Evolutionary conservation across 1,140 invertebrate genomes (phyloP), one percentile per base, ranked within the genome.

Genomic region (Hycleus phaleratus): DNA sequence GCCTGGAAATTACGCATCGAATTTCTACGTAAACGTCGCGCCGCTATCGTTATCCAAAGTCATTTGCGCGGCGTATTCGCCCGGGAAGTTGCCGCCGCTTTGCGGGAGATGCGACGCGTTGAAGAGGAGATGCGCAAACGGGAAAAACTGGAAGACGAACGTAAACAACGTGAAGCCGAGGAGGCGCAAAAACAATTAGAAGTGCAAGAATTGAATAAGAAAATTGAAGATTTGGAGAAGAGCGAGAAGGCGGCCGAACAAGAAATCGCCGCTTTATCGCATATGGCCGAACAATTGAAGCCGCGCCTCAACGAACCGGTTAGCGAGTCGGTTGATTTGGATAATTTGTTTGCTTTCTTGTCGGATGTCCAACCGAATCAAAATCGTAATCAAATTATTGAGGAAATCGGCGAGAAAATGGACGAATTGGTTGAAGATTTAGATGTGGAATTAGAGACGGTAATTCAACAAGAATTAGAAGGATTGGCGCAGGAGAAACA

Each of bases 271-370:
- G 85, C 83, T 1, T 69, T 91, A 26, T 82, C 85, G 3, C 81
- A 87, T 59, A 85, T 90, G 77, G 86, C 88, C 0, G 85, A 89
- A 69, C 84, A 88, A 59, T 75, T 88, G 59, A 88, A 87, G 71
- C 79, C 79, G 2, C 84, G 82, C 43, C 75, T 83, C 60, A 73
- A 74, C 0, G 78, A 81, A 42, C 77, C 54, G 59, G 77, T 50
- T 69, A 71, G 63, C 64, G 73, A 80, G 42, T 88, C 89, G 0
- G 86, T 95, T 0, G 92, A 95, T 71, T 78, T 97, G 48, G 93
- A 97, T 72, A 93, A 94, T 75, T 79, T 97, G 65, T 97, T 96
- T 75, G 90, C 90, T 46, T 97, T 97, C 71, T 77, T 97, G 6
- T 89, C 89, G 0, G 90, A 93, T 58, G 84, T 91, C 10, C 86